Evolutionary conservation across 2,888 invertebrate species (phyloP), one percentile per base, ranked within the genome.

Genomic region (Cryptophagus acutangulus): DNA sequence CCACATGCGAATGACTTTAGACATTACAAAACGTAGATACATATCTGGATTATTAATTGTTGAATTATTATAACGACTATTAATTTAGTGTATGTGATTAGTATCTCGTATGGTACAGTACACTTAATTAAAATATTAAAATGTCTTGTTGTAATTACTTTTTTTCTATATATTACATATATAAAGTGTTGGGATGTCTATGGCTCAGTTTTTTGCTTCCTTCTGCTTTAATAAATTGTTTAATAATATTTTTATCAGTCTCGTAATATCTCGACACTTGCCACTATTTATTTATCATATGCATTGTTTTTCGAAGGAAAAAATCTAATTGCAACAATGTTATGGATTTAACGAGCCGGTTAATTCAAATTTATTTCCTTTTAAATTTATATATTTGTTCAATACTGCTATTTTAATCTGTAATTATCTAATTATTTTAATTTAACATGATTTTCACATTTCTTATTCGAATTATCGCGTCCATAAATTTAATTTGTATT

Each of bases 31-130:
- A 45, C 41, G 36, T 40, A 48, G 52, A 54, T 56, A 38, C 36
- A 35, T 54, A 54, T 56, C 54, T 49, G 39, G 54, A 48, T 55
- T 55, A 52, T 55, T 55, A 55, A 55, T 55, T 53, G 49, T 45
- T 43, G 46, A 55, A 55, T 55, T 55, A 55, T 53, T 55, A 51
- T 48, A 52, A 52, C 49, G 48, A 47, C 47, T 51, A 53, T 51
- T 51, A 49, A 51, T 48, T 51, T 43, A 48, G 51, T 52, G 48
- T 43, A 46, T n/a, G n/a, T 46, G 52, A 54, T 56, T 45, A 38
- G 43, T 43, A 52, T 55, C 51, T 52, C 33, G 40, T 35, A 43
- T 46, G 45, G 51, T 51, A 43, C 49, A 41, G 45, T 47, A 48
- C 47, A 34, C 41, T 34, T 54, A 46, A 52, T 54, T 54, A 54